Evolutionary conservation across 2,888 invertebrate genomes (phyloP).

Genomic region (Cheilosia grossa): DNA sequence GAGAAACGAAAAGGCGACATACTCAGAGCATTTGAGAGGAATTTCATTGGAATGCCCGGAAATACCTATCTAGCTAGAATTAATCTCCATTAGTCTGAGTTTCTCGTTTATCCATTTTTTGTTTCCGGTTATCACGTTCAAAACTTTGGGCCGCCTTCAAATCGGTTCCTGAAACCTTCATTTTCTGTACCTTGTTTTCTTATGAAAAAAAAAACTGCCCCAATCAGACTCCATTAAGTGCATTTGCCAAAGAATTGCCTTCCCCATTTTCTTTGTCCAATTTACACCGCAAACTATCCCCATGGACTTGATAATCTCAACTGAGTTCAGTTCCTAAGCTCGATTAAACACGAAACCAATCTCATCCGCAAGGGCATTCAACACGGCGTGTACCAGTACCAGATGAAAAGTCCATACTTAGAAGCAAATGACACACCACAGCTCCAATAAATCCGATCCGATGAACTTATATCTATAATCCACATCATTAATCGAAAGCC

Average conservation of each 20-base stretch:
- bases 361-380: slow-evolving; percentile 15
- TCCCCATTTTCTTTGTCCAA: not conserved
- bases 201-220: too few relatives aligned
- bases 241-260: not conserved
- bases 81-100: too few relatives aligned
- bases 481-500: slow-evolving; percentile 11
- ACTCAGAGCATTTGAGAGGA: too few relatives aligned
- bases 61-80: too few relatives aligned
- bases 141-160: too few relatives aligned
- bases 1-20: too few relatives aligned
- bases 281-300: not conserved
- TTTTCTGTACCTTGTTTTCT: too few relatives aligned
- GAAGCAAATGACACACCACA: not conserved
- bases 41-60: too few relatives aligned
- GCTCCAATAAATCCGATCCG: slow-evolving; percentile 2
- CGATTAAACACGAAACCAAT: slow-evolving; percentile 1
- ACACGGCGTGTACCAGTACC: not conserved
- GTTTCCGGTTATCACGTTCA: too few relatives aligned
- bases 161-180: too few relatives aligned
- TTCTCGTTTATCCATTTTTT: too few relatives aligned
- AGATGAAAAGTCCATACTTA: slow-evolving; percentile 5
- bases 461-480: slow-evolving; percentile 27
- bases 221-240: not conserved
- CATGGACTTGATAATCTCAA: not conserved
- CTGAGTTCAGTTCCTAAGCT: not conserved